phyloP scores from a whole-genome alignment of 2,113 vertebrate species.

The Toxostoma redivivum region DNA sequence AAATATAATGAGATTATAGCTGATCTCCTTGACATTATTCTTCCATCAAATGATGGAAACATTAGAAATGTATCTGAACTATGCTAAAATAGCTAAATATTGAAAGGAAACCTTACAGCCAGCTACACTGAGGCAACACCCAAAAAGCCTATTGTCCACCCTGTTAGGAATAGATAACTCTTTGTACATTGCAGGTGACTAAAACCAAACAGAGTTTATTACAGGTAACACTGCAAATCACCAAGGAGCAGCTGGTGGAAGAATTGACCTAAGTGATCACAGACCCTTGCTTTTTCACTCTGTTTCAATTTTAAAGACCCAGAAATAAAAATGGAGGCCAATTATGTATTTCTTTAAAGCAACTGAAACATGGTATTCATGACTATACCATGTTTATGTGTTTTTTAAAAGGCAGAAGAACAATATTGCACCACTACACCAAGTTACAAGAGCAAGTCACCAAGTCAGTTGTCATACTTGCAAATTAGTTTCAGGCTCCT shows the following conservation, averaged over 20 bases:
- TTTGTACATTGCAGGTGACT: background rate
- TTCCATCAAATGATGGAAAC: background rate
- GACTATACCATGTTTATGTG: background rate
- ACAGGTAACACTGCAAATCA: background rate
- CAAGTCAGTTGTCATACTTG: background rate
- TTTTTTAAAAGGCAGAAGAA: background rate
- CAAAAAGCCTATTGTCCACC: background rate
- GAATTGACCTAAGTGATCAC: background rate
- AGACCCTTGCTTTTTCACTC: background rate
- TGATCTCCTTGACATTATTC: background rate
- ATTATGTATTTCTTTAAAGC: background rate
- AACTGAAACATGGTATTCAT: background rate
- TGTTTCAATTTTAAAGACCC: background rate
- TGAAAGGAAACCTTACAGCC: background rate
- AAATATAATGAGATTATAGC: slow-evolving; percentile 37
- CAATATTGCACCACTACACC: background rate
- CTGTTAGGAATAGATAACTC: background rate
- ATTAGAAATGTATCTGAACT: background rate
- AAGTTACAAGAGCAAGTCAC: background rate
- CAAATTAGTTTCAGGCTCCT: background rate
- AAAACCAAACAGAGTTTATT: background rate
- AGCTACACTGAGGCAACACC: background rate
- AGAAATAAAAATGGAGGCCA: background rate
- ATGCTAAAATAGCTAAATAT: background rate
- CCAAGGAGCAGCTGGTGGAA: background rate